These are phyloP conservation scores for Nephrotoma flavescens DNA, from an alignment of 2,888 invertebrate genomes.

Conservation along the genomic window DNA sequence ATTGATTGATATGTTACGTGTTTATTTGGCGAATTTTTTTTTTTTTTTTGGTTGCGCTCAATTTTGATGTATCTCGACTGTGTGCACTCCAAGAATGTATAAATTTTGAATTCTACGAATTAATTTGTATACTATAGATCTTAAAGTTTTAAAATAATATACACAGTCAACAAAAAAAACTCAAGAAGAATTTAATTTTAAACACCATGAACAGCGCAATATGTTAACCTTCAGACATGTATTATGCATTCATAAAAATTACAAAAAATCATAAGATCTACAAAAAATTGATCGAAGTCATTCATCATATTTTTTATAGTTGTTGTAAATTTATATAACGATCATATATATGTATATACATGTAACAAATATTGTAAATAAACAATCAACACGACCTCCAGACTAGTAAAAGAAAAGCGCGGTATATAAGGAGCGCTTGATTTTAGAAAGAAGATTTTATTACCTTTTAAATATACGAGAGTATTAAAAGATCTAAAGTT, in stretches of 20 bases:
- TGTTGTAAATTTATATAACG: background rate
- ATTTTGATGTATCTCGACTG: background rate
- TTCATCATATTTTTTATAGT: background rate
- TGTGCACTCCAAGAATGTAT: background rate
- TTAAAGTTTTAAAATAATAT: background rate
- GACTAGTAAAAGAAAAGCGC: background rate
- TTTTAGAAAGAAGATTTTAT: background rate
- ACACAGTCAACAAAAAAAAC: background rate
- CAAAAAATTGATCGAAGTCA: background rate
- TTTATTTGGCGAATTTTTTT: background rate
- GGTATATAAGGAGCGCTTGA: background rate
- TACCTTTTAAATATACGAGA: background rate
- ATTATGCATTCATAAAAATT: background rate
- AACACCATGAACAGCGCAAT: background rate
- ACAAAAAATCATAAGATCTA: background rate
- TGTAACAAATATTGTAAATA: background rate
- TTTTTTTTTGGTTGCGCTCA: background rate
- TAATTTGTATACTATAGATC: background rate
- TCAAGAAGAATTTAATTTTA: background rate
- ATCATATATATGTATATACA: background rate
- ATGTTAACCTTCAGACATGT: background rate
- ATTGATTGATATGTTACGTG: background rate
- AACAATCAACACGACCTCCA: background rate
- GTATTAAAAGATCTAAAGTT: background rate
- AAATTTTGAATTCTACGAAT: background rate